These are phyloP conservation scores for Eptesicus fuscus DNA, from an alignment of 2,113 vertebrate genomes.

Conservation along the genomic window DNA sequence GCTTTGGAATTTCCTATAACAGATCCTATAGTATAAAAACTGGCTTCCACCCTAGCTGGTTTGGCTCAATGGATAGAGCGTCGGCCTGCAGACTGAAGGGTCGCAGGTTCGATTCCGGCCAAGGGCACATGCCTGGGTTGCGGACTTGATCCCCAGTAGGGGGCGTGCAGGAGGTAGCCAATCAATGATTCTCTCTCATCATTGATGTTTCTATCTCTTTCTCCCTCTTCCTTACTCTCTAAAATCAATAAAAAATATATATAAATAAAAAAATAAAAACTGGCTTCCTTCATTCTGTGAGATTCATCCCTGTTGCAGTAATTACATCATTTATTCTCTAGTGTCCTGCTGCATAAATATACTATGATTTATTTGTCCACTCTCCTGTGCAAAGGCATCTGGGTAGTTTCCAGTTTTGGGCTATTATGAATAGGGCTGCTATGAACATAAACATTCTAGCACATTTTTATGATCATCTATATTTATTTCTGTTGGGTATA, in stretches of 20 bases:
- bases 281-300: not conserved
- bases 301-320: not conserved
- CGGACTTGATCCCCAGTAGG: too few relatives aligned
- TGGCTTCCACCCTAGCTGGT: not conserved
- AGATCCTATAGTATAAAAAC: not conserved
- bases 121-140: too few relatives aligned
- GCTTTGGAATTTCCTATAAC: not conserved
- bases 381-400: not conserved
- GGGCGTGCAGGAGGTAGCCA: too few relatives aligned
- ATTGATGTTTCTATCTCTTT: too few relatives aligned
- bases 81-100: too few relatives aligned
- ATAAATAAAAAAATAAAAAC: not conserved
- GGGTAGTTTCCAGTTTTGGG: not conserved
- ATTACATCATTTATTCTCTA: not conserved
- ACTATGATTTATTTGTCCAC: not conserved
- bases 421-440: not conserved
- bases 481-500: not conserved
- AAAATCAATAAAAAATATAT: too few relatives aligned
- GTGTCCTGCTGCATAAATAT: not conserved
- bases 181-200: too few relatives aligned
- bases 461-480: not conserved
- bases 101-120: too few relatives aligned
- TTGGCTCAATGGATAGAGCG: too few relatives aligned
- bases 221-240: too few relatives aligned
- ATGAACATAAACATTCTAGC: not conserved